Conservation (phyloP, 2,888 invertebrate genomes). For the Eubasilissa splendida region DNA sequence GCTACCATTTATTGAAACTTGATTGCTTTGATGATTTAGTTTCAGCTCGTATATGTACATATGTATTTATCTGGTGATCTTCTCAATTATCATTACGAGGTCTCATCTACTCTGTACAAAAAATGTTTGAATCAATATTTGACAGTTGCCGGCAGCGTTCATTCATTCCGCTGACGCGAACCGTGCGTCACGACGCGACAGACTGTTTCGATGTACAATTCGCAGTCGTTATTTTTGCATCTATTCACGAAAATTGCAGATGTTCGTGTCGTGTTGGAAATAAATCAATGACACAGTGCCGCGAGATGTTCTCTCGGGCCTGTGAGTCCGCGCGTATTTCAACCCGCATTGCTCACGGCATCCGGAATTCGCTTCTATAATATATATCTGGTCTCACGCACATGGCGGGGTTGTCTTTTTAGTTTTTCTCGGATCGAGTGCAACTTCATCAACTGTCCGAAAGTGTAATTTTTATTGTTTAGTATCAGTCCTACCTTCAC, state of each 20-base stretch:
- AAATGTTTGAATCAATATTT: neutral
- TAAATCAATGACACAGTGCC: conserved; percentile 22
- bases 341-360: conserved; percentile 8
- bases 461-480: too few species aligned
- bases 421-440: too few species aligned
- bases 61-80: too few species aligned
- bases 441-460: too few species aligned
- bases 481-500: too few species aligned
- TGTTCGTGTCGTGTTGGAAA: conserved; percentile 2
- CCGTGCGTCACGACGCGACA: neutral
- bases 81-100: conserved; percentile 1
- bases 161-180: neutral
- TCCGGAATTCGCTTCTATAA: conserved; percentile 12
- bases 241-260: neutral
- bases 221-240: conserved; percentile 2
- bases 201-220: conserved; percentile 16
- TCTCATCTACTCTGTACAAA: neutral
- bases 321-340: conserved; percentile 7
- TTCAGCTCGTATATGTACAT: too few species aligned
- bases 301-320: neutral
- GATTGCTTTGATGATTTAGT: too few species aligned
- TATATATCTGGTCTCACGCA: conserved; percentile 1
- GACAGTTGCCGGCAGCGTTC: neutral
- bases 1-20: too few species aligned
- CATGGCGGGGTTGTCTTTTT: too few species aligned